Conservation (phyloP, 2,113 vertebrate species). For the Gasterosteus aculeatus region DNA sequence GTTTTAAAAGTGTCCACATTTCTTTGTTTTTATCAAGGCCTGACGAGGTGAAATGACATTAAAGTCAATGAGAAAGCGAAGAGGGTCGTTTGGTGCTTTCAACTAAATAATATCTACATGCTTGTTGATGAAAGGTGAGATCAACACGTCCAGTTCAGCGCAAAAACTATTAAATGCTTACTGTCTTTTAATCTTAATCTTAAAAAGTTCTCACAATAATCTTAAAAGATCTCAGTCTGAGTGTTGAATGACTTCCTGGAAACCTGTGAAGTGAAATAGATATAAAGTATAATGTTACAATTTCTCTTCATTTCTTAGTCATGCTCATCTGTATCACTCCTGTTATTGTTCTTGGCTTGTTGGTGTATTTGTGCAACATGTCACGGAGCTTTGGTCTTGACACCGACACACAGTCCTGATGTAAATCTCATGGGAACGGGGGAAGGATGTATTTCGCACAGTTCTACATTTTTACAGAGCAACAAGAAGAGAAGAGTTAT, state of each 20-base stretch:
- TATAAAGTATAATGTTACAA: not conserved
- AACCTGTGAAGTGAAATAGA: slow-evolving; percentile 2
- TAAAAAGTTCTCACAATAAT: not conserved
- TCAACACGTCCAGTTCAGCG: not conserved
- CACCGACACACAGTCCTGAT: not conserved
- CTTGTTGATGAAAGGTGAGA: too few relatives aligned
- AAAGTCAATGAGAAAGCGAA: too few relatives aligned
- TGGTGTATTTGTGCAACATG: slow-evolving; percentile 22
- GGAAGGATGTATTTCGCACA: not conserved
- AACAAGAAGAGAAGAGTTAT: slow-evolving; percentile 1
- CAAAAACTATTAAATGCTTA: not conserved
- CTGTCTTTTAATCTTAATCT: not conserved
- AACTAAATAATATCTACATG: too few relatives aligned
- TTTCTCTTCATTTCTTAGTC: not conserved
- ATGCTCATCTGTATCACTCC: not conserved
- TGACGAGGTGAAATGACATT: too few relatives aligned
- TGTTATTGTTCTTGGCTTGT: not conserved
- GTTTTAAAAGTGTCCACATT: too few relatives aligned
- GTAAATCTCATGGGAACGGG: not conserved
- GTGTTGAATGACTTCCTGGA: too few relatives aligned
- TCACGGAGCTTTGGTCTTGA: slow-evolving; percentile 18
- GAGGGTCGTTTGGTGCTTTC: too few relatives aligned
- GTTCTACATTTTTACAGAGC: not conserved
- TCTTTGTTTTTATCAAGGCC: too few relatives aligned
- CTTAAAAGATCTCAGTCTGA: too few relatives aligned